Evolutionary conservation across 2,113 vertebrate species (phyloP), one percentile per base, ranked within the genome.

Genomic region (Coreoperca whiteheadi): DNA sequence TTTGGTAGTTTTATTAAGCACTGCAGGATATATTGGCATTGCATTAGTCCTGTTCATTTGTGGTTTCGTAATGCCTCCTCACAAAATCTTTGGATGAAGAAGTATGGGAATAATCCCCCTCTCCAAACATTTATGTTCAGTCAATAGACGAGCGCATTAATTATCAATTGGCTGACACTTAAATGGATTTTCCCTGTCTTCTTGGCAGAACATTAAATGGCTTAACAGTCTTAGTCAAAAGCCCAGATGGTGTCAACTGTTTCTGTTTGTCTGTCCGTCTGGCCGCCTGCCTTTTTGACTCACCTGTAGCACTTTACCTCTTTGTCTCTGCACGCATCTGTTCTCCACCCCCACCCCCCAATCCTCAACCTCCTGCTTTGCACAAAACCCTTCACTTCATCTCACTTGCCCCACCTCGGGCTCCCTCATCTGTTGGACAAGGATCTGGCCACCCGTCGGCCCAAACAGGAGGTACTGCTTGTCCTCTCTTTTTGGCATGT

Each of bases 381-480:
- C 88, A 78, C 50, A 68, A 79, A 85, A 79, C 77, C 83, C 57
- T 70, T 90, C 87, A 81, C 79, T 82, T 78, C 91, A 93, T 91
- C 73, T 90, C 87, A 82, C 80, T 86, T 87, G 85, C 86, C 78
- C 85, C 82, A 68, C 81, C 79, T 70, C 20, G 76, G 87, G 85
- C 96, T 95, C 94, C 92, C 91, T 93, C 93, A 93, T 95, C 95
- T 97, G 95, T 96, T 84, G 97, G 98, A 99, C 94, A 96, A 97
- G 90, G 97, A 99, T 94, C 96, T 96, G 95, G 97, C 97, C 86
- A 71, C 50, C 88, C 97, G 96, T 90, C 96, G 97, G 94, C 97
- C 97, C 95, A 99, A 98, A 95, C 98, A 99, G 96, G 98, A 99
- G 98, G 98, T 99, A 99, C 96, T 96, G 86, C 86, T 87, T 88